These are phyloP conservation scores for Pseudobourletiella spinata DNA, from an alignment of 1,140 invertebrate species.

Conservation along the genomic window DNA sequence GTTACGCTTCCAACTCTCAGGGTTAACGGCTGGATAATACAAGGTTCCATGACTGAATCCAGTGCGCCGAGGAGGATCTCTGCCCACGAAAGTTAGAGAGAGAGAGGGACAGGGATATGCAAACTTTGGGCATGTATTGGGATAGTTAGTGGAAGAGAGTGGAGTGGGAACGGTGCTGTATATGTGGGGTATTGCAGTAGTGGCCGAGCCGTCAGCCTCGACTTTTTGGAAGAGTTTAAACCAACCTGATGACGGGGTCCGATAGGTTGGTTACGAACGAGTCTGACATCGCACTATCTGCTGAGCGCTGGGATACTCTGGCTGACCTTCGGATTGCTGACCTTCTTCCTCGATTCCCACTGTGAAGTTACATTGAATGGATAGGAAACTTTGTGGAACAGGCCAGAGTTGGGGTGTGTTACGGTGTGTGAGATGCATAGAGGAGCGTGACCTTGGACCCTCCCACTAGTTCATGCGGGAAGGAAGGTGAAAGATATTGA, in stretches of 20 bases:
- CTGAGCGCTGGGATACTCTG: conserved; percentile 58
- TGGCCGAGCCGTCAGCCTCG: neutral
- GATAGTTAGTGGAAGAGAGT: neutral
- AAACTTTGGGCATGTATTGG: neutral
- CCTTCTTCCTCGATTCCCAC: conserved; percentile 12
- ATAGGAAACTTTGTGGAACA: too few species aligned
- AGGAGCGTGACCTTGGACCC: too few species aligned
- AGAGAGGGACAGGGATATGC: neutral
- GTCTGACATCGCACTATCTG: conserved; percentile 50
- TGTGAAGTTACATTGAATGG: neutral
- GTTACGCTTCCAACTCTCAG: neutral
- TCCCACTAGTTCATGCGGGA: too few species aligned
- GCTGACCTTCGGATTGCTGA: conserved; percentile 50
- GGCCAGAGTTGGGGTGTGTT: too few species aligned
- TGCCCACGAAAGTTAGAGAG: neutral
- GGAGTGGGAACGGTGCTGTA: neutral
- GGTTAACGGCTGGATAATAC: neutral
- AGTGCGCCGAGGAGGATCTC: neutral
- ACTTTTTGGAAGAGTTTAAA: neutral
- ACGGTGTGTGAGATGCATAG: too few species aligned
- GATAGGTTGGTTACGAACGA: conserved; percentile 32
- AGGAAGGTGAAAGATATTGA: too few species aligned
- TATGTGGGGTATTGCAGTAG: neutral
- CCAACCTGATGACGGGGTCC: conserved; percentile 25
- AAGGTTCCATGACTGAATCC: neutral